These are phyloP conservation scores for Periophthalmus modestus DNA, from an alignment of 2,113 vertebrate genomes.

Conservation along the genomic window DNA sequence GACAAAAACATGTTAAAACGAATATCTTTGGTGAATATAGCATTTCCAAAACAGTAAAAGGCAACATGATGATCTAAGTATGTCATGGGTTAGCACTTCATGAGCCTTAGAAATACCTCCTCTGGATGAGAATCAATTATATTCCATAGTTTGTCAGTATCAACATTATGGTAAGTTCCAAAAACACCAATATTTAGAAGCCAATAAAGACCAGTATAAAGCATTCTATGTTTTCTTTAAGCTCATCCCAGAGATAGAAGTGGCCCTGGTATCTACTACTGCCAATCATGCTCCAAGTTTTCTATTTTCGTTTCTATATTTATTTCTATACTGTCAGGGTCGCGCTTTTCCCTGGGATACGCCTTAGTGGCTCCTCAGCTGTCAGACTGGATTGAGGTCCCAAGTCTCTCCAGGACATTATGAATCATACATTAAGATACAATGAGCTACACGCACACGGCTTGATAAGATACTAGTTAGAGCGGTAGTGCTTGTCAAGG, in stretches of 20 bases:
- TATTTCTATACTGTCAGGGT: constrained; percentile 20
- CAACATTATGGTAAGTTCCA: too few relatives aligned
- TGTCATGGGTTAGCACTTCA: too few relatives aligned
- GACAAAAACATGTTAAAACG: too few relatives aligned
- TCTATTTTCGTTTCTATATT: neutral
- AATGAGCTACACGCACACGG: constrained; percentile 40
- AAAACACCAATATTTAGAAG: neutral
- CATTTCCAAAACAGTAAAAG: too few relatives aligned
- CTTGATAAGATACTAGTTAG: constrained; percentile 47
- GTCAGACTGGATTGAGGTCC: constrained; percentile 68
- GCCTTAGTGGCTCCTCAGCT: constrained; percentile 55
- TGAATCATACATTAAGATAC: constrained; percentile 66
- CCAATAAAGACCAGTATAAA: neutral
- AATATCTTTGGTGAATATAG: too few relatives aligned
- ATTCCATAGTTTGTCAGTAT: too few relatives aligned
- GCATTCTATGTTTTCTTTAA: neutral
- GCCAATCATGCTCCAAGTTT: neutral
- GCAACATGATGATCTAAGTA: too few relatives aligned
- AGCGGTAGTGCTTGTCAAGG: constrained; percentile 1
- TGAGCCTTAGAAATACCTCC: too few relatives aligned
- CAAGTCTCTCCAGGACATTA: constrained; percentile 58
- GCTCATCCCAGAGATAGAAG: neutral
- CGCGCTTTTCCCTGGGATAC: constrained; percentile 50
- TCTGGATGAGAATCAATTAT: too few relatives aligned
- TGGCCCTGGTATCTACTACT: neutral